Evolutionary conservation across 1,140 invertebrate species (phyloP), one percentile per base, ranked within the genome.

Genomic region (Fopius arisanus): DNA sequence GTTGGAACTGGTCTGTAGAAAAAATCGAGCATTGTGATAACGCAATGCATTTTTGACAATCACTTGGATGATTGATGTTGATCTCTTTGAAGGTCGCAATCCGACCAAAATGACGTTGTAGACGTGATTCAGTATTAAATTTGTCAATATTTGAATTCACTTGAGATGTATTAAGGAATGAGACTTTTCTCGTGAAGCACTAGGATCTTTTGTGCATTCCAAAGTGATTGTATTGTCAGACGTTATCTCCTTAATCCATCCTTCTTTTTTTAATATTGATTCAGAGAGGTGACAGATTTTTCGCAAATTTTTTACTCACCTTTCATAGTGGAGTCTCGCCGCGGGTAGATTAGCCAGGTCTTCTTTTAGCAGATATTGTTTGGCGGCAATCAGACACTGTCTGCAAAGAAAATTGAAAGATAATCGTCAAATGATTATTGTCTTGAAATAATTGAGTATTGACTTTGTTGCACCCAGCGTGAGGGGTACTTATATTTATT

Each of bases 341-440:
- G 82, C 78, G 0, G 85, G 80, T 16, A 90, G 9, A 67, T 89
- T 89, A 0, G 88, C 84, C 23, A 90, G 83, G 51, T 88, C 87
- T 74, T 92, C 91, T 0, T 91, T 87, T 14, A 93, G 62, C 3
- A 93, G 78, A 78, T 88, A 92, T 67, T 84, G 83, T 76, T 91
- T 90, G 0, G 88, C 89, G 0, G 91, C 92, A 0, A 88, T 81
- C 2, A 90, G 83, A 28, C 83, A 88, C n/a, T 89, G 82, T 26
- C 83, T 89, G 59, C 0, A 69, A 6, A 80, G 78, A 72, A 72
- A 43, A 63, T 19, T 5, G 74, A 48, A 5, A 31, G n/a, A 43
- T 51, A 12, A n/a, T 69, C 10, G 7, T 14, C 6, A 67, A 26
- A 67, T 40, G 40, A 72, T 28, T 5, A 5, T n/a, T 51, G 3